phyloP scores from a whole-genome alignment of 2,113 vertebrate species.

The Vombatus ursinus region DNA sequence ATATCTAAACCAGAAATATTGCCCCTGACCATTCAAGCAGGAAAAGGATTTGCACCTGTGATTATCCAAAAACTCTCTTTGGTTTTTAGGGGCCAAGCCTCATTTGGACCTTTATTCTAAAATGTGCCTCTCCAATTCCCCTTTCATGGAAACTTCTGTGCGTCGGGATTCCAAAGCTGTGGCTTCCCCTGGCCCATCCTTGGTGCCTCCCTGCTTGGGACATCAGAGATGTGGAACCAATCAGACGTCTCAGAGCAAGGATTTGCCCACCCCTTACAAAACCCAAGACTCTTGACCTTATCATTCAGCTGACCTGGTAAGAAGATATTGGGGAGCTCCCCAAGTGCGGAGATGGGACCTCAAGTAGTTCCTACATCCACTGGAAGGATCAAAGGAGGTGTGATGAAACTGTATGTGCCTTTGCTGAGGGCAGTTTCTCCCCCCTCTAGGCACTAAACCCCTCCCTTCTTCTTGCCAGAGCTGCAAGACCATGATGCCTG shows the following conservation, averaged over 20 bases:
- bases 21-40: not conserved
- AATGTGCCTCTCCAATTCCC: not conserved
- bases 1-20: conserved; percentile 5
- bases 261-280: not conserved
- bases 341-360: not conserved
- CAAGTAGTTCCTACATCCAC: not conserved
- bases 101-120: not conserved
- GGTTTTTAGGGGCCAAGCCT: not conserved
- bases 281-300: not conserved
- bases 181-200: not conserved
- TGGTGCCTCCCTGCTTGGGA: not conserved
- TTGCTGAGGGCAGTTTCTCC: not conserved
- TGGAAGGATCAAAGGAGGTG: not conserved
- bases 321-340: not conserved
- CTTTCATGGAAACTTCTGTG: not conserved
- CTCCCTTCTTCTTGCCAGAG: not conserved
- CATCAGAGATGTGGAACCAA: not conserved
- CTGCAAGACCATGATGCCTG: not conserved
- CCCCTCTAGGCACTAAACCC: not conserved
- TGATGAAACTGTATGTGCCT: not conserved
- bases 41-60: conserved; percentile 12
- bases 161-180: not conserved
- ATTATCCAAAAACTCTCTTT: not conserved
- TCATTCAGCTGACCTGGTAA: not conserved
- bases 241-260: not conserved